These are phyloP conservation scores for Papilio xuthus DNA, from an alignment of 1,140 invertebrate species.

Conservation along the genomic window DNA sequence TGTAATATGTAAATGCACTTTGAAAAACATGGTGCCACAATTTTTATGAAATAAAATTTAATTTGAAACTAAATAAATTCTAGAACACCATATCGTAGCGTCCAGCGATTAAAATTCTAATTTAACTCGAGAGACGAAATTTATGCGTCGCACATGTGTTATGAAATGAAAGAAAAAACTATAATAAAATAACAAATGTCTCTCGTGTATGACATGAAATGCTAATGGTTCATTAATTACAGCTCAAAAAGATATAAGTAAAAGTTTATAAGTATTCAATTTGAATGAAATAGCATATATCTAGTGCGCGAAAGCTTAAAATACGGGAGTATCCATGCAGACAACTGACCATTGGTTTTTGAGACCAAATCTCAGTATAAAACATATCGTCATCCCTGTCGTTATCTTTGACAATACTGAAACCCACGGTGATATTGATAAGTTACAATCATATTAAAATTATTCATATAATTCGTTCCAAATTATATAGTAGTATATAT, in stretches of 20 bases:
- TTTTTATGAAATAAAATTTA: slow-evolving; percentile 16
- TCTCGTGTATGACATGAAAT: slow-evolving; percentile 2
- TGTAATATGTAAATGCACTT: background rate
- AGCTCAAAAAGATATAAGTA: background rate
- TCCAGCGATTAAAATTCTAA: slow-evolving; percentile 22
- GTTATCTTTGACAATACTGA: too few relatives aligned
- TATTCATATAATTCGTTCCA: background rate
- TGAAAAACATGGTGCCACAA: background rate
- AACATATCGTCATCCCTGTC: too few relatives aligned
- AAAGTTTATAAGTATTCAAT: background rate
- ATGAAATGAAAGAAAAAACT: slow-evolving; percentile 20
- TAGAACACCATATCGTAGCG: slow-evolving; percentile 2
- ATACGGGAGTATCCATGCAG: too few relatives aligned
- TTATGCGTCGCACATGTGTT: slow-evolving; percentile 20
- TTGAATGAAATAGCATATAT: background rate
- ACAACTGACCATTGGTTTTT: too few relatives aligned
- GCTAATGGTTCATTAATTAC: background rate
- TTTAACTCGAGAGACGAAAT: slow-evolving; percentile 16
- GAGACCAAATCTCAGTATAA: too few relatives aligned
- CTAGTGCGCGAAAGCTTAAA: too few relatives aligned
- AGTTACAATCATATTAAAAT: background rate
- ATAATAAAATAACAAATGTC: slow-evolving; percentile 10
- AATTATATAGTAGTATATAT: background rate
- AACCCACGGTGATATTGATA: too few relatives aligned
- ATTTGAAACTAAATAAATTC: slow-evolving; percentile 24